Evolutionary conservation across 2,888 invertebrate genomes (phyloP).

Genomic region (Trachelus troglodyta): DNA sequence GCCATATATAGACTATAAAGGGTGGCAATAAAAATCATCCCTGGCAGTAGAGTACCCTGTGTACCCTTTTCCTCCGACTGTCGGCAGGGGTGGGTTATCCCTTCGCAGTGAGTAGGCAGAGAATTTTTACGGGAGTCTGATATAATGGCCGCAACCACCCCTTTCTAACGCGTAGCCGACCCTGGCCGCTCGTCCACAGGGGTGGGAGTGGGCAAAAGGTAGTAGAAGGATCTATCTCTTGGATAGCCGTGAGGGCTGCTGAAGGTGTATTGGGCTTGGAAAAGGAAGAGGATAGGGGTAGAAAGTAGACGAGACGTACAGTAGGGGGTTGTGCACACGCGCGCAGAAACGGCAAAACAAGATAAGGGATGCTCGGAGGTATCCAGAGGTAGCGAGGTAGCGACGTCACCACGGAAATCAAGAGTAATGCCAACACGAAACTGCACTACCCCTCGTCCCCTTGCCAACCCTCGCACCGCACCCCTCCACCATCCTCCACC

Average conservation of each 20-base stretch:
- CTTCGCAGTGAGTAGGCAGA: conserved; percentile 9
- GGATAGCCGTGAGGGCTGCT: conserved; percentile 19
- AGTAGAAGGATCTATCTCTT: conserved; percentile 32
- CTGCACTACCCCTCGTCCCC: conserved; percentile 69
- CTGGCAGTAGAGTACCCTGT: not conserved
- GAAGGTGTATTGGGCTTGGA: not conserved
- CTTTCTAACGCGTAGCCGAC: not conserved
- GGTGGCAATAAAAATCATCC: not conserved
- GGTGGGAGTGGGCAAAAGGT: conserved; percentile 8
- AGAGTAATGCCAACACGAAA: conserved; percentile 76
- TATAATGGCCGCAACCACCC: conserved; percentile 24
- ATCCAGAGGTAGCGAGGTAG: conserved; percentile 48
- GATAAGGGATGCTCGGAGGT: conserved; percentile 36
- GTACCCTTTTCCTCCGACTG: not conserved
- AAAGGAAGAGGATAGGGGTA: not conserved
- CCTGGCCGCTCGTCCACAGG: not conserved
- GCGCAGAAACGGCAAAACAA: conserved; percentile 50
- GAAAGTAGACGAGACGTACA: conserved; percentile 21
- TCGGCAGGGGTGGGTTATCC: not conserved
- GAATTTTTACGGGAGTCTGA: conserved; percentile 30
- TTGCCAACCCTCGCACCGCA: conserved; percentile 43
- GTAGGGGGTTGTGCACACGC: not conserved
- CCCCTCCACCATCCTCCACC: conserved; percentile 28
- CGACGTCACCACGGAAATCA: conserved; percentile 71
- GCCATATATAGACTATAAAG: not conserved